These are phyloP conservation scores for Helogale parvula DNA, from an alignment of 2,113 vertebrate genomes.

Conservation along the genomic window DNA sequence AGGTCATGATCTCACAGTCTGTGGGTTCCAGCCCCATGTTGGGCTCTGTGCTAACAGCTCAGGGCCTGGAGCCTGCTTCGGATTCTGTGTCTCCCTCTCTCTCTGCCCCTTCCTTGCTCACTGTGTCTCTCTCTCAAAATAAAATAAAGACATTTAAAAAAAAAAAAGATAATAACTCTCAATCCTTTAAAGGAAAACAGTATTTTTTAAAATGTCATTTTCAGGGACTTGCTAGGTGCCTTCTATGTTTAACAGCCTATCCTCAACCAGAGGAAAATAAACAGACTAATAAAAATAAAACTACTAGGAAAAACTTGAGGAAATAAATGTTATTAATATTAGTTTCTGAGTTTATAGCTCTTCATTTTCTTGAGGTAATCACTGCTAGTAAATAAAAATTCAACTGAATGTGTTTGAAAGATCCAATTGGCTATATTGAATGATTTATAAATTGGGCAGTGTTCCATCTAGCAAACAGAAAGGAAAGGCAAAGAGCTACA, in stretches of 20 bases:
- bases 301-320: not conserved
- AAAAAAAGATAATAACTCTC: not conserved
- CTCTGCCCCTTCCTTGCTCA: too few species aligned
- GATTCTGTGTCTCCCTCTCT: too few species aligned
- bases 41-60: too few species aligned
- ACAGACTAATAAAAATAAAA: not conserved
- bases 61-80: too few species aligned
- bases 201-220: not conserved
- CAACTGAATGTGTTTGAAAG: not conserved
- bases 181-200: constrained; percentile 8
- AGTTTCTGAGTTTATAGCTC: not conserved
- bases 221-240: not conserved
- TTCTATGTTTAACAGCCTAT: not conserved
- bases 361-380: not conserved
- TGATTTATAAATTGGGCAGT: not conserved
- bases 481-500: not conserved
- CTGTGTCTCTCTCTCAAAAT: not conserved
- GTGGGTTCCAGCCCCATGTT: too few species aligned
- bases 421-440: not conserved
- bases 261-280: not conserved
- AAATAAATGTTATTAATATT: not conserved
- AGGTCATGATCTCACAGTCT: too few species aligned
- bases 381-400: not conserved
- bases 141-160: not conserved
- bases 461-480: not conserved